Conservation (phyloP, 2,888 invertebrate genomes). For the Volucella zonaria region DNA sequence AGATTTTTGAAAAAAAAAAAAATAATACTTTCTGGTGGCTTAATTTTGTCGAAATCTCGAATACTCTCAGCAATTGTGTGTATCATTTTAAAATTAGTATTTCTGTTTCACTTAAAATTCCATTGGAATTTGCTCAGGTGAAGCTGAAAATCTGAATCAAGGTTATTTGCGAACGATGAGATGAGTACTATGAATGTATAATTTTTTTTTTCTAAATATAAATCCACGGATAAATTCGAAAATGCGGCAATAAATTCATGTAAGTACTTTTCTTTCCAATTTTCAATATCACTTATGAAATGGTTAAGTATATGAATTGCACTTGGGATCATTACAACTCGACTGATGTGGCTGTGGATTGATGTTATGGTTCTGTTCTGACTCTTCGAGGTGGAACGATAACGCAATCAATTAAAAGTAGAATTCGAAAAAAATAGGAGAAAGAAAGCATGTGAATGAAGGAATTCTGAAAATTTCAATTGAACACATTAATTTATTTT, state of each 20-base stretch:
- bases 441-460: background rate
- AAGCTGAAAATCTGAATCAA: constrained; percentile 65
- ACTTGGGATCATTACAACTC: constrained; percentile 57
- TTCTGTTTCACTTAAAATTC: constrained; percentile 69
- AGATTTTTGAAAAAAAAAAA: no score
- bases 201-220: constrained; percentile 41
- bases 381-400: constrained; percentile 21
- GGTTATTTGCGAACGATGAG: constrained; percentile 51
- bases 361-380: constrained; percentile 37
- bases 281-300: constrained; percentile 51
- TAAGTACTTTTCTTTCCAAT: constrained; percentile 20
- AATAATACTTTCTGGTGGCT: background rate
- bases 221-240: constrained; percentile 36
- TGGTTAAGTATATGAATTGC: constrained; percentile 59
- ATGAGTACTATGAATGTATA: background rate
- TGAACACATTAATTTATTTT: constrained; percentile 20
- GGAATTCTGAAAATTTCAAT: constrained; percentile 15
- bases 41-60: background rate
- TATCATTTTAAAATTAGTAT: constrained; percentile 52
- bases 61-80: constrained; percentile 40
- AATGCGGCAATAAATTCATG: background rate
- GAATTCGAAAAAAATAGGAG: constrained; percentile 4
- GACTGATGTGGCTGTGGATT: constrained; percentile 54
- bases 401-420: constrained; percentile 62
- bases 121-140: constrained; percentile 66